Percentiles rank a stretch among this genome's conserved stretches.
These are phyloP conservation scores for Drosophila carrolli DNA, from an alignment of 1,140 invertebrate genomes.

Conservation along the genomic window DNA sequence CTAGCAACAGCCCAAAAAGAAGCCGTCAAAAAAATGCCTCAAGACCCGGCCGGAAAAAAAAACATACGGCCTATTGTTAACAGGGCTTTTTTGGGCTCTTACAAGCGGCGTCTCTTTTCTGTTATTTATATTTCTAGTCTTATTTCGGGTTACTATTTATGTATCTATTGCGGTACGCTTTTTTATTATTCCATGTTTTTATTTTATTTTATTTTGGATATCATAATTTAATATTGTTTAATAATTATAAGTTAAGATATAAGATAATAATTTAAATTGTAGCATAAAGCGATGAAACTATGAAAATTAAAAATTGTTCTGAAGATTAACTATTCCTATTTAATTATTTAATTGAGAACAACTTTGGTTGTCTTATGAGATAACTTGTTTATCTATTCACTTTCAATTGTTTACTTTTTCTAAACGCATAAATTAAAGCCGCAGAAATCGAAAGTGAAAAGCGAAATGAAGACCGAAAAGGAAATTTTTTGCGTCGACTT, in stretches of 20 bases:
- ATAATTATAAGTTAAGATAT: too few relatives aligned
- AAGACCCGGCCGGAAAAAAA: neutral
- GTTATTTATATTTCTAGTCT: neutral
- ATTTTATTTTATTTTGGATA: too few relatives aligned
- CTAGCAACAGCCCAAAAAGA: slow-evolving; percentile 41
- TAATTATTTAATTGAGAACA: too few relatives aligned
- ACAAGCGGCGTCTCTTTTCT: neutral
- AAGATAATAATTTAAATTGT: too few relatives aligned
- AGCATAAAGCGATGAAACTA: too few relatives aligned
- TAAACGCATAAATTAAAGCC: slow-evolving; percentile 6
- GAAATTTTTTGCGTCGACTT: slow-evolving; percentile 11
- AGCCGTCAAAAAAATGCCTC: slow-evolving; percentile 16
- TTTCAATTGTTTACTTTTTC: slow-evolving; percentile 7
- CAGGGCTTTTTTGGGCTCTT: neutral
- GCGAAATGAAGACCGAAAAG: neutral
- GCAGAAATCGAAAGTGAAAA: slow-evolving; percentile 20
- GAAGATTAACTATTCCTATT: too few relatives aligned
- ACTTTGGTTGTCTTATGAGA: too few relatives aligned
- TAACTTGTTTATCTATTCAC: neutral
- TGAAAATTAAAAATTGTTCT: too few relatives aligned
- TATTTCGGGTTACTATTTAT: neutral
- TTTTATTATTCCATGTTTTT: too few relatives aligned
- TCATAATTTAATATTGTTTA: too few relatives aligned
- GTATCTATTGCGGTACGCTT: too few relatives aligned
- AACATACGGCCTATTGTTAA: slow-evolving; percentile 9